phyloP scores from a whole-genome alignment of 2,113 vertebrate genomes.

The Cervus canadensis region DNA sequence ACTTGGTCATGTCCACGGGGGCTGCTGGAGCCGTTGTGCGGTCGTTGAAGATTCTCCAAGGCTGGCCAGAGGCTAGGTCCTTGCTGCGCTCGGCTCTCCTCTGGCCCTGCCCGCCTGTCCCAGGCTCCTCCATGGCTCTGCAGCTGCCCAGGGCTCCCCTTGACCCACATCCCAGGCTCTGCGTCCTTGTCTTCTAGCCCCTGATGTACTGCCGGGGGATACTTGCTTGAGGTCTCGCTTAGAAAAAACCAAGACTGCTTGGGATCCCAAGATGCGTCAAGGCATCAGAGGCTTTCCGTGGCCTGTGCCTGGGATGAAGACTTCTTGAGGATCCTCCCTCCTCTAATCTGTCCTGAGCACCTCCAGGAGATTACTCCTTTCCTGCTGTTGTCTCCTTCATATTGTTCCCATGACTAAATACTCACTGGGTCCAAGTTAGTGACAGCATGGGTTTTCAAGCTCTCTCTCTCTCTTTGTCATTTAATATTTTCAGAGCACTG shows the following conservation, averaged over 20 bases:
- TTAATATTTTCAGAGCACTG: background rate
- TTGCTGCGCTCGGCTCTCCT: background rate
- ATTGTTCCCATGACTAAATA: background rate
- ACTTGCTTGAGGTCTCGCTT: background rate
- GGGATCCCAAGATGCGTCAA: background rate
- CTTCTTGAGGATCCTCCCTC: background rate
- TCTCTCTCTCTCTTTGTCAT: background rate
- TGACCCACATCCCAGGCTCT: background rate
- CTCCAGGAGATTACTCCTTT: background rate
- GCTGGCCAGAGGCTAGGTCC: background rate
- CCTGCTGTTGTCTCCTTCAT: background rate
- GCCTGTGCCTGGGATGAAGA: background rate
- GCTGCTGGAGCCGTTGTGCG: background rate
- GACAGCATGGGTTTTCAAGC: background rate
- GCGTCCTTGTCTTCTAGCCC: background rate
- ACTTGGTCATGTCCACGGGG: background rate
- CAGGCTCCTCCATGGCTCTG: background rate
- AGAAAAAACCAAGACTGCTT: background rate
- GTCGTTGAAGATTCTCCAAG: background rate
- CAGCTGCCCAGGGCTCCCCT: background rate
- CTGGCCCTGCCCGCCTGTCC: background rate
- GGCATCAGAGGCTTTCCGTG: fast-evolving
- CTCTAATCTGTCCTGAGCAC: background rate
- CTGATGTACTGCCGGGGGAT: background rate
- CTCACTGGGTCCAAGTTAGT: background rate